Percentiles rank a stretch among this genome's conserved stretches.
These are phyloP conservation scores for Sminthurides bifidus DNA, from an alignment of 1,140 invertebrate species.

Conservation along the genomic window DNA sequence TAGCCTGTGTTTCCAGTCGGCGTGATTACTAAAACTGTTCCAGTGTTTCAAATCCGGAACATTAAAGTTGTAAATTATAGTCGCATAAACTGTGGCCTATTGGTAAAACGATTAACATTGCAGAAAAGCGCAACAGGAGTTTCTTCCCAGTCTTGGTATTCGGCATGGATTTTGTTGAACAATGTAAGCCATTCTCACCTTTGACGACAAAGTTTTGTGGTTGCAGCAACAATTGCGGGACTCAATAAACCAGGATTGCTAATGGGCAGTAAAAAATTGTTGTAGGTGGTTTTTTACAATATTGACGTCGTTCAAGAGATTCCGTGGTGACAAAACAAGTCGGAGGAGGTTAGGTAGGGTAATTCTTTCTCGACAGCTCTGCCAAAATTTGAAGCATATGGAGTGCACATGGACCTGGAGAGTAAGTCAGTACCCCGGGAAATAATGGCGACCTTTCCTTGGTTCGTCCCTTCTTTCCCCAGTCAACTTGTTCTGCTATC, in stretches of 20 bases:
- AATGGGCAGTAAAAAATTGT: constrained; percentile 8
- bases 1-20: too few relatives aligned
- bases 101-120: too few relatives aligned
- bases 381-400: constrained; percentile 21
- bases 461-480: constrained; percentile 14
- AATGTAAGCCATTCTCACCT: not conserved
- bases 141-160: constrained; percentile 4
- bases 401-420: constrained; percentile 28
- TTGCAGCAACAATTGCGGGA: too few relatives aligned
- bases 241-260: too few relatives aligned
- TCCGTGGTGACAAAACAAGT: constrained; percentile 16
- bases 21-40: too few relatives aligned
- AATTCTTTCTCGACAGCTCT: constrained; percentile 8
- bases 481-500: constrained; percentile 17
- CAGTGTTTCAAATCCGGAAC: too few relatives aligned
- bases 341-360: constrained; percentile 15
- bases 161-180: not conserved
- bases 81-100: too few relatives aligned
- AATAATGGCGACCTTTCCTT: too few relatives aligned
- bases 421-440: too few relatives aligned
- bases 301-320: constrained; percentile 4
- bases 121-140: too few relatives aligned
- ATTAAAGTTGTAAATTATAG: too few relatives aligned
- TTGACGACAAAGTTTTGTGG: constrained; percentile 5
- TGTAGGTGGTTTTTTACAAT: constrained; percentile 2